These are phyloP conservation scores for Apis mellifera DNA, from an alignment of 1,140 invertebrate genomes.

Conservation along the genomic window Amel_HAv3.1 CM009934.2:6116501-6117000, in stretches of 20 bases:
- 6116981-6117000: too few species aligned
- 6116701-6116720: neutral
- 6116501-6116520: neutral
- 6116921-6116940: too few species aligned
- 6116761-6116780: slow-evolving; percentile 77
- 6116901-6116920: too few species aligned
- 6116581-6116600: slow-evolving; percentile 28
- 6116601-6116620: slow-evolving; percentile 44
- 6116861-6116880: slow-evolving; percentile 4
- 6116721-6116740: slow-evolving; percentile 69
- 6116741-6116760: slow-evolving; percentile 60
- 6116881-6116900: neutral
- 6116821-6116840: slow-evolving; percentile 73
- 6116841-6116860: slow-evolving; percentile 12
- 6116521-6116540: neutral
- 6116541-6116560: slow-evolving; percentile 2
- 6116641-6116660: neutral
- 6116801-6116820: slow-evolving; percentile 62
- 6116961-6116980: too few species aligned
- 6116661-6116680: slow-evolving; percentile 53
- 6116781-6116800: slow-evolving; percentile 74
- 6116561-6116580: slow-evolving; percentile 6
- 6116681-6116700: slow-evolving; percentile 22
- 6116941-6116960: too few species aligned
- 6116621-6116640: neutral